Base-by-base conservation (phyloP, 2,113 vertebrate genomes). In the Toxotes jaculatrix region DNA sequence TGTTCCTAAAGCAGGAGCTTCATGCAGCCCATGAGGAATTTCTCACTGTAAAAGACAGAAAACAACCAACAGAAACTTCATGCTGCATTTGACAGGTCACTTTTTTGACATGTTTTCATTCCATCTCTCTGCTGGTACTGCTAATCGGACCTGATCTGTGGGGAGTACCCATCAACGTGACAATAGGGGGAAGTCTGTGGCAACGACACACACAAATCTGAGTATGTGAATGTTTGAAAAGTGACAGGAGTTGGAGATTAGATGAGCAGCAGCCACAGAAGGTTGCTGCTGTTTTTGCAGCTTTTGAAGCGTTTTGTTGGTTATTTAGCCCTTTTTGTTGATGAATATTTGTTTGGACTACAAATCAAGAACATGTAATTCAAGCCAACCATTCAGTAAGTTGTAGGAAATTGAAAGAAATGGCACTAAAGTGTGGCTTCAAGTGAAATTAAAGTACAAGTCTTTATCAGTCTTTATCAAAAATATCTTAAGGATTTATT, bases 121-220 rank as follows among this genome's bases (percentile, higher is more conserved):
- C 61, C 21, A 16, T 45, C 23, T 76, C 62, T 55, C 4, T 17
- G 49, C 67, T 13, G 19, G 45, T 19, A 23, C 59, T 0, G 9
- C 74, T 77, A 88, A 90, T 90, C 43, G 43, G 77, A 88, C 59
- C 63, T 23, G 70, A 76, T 83, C 49, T 67, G 27, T 43, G 27
- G 82, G 71, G 84, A 75, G 73, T 66, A 51, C 45, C 77, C 19
- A 76, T 70, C 1, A 55, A 56, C 80, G 45, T 61, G 71, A 87
- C 88, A 83, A 82, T 74, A 51, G 49, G 21, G 38, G 79, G 21
- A 42, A 7, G 69, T 62, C 42, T 40, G 63, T 38, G n/a, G 60
- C 1, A 4, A 68, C 66, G 82, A 49, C 32, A 11, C 40, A 60
- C 51, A 74, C 13, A 66, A 71, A 66, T 23, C 34, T 0, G 1